phyloP scores from a whole-genome alignment of 2,797 vertebrate species.

The Catostomus latipinnis region DNA sequence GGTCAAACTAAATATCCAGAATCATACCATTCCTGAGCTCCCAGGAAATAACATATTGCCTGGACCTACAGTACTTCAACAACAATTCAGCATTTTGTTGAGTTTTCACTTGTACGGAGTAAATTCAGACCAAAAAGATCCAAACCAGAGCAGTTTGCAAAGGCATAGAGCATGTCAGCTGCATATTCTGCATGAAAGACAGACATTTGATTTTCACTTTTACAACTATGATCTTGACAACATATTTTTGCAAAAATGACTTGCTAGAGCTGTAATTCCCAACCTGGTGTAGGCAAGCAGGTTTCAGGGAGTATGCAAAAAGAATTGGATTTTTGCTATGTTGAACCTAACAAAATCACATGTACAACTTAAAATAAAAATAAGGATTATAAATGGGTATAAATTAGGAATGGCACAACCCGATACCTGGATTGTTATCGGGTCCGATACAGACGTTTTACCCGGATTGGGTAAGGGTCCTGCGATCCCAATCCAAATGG shows the following conservation, averaged over 20 bases:
- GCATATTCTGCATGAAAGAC: slow-evolving; percentile 76
- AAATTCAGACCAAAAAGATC: slow-evolving; percentile 95
- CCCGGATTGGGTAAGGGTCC: too few relatives aligned
- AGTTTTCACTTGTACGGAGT: slow-evolving; percentile 77
- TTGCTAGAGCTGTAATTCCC: too few relatives aligned
- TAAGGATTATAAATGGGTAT: too few relatives aligned
- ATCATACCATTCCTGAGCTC: slow-evolving; percentile 92
- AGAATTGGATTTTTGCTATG: neutral
- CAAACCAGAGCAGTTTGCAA: slow-evolving; percentile 85
- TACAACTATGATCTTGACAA: neutral
- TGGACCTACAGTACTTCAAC: slow-evolving; percentile 84
- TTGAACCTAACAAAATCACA: neutral
- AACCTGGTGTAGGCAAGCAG: too few relatives aligned
- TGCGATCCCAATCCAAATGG: too few relatives aligned
- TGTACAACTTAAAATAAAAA: too few relatives aligned
- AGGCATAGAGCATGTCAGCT: slow-evolving; percentile 85
- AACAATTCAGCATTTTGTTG: slow-evolving; percentile 81
- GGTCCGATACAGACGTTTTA: too few relatives aligned
- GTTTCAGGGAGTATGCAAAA: too few relatives aligned
- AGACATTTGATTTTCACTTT: neutral
- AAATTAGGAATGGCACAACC: too few relatives aligned
- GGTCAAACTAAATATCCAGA: neutral
- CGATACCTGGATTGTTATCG: too few relatives aligned
- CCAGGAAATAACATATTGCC: slow-evolving; percentile 86
- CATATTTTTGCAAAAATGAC: neutral